Conservation (phyloP, 2,797 vertebrate species). For the Propithecus deckenii region DNA sequence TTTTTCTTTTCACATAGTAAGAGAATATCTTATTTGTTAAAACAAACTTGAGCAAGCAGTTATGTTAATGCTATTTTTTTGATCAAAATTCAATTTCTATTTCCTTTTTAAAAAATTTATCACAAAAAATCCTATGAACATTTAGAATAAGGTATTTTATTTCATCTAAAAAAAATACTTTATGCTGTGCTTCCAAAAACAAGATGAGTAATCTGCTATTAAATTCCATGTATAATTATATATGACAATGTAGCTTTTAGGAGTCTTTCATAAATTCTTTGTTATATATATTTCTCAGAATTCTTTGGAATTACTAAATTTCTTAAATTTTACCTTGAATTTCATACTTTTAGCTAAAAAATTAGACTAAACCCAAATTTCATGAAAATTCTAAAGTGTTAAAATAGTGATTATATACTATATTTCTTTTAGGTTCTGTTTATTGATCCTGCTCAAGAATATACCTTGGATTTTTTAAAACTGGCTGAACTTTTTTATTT, state of each 20-base stretch:
- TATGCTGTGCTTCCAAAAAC: not conserved
- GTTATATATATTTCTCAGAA: not conserved
- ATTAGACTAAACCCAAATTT: conserved; percentile 51
- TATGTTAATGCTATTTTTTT: not conserved
- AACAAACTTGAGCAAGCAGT: not conserved
- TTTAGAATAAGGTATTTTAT: not conserved
- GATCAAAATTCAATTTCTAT: not conserved
- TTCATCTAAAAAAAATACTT: not conserved
- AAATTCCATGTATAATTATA: conserved; percentile 52
- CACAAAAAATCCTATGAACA: conserved; percentile 20
- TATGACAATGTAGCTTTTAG: conserved; percentile 41
- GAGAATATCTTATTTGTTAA: not conserved
- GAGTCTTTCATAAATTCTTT: conserved; percentile 61
- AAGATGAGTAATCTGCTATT: not conserved
- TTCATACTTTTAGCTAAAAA: conserved; percentile 37
- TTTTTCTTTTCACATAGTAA: not conserved
- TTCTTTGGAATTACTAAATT: conserved; percentile 39
- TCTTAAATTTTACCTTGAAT: not conserved
- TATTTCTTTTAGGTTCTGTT: conserved; percentile 85
- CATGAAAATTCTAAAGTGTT: conserved; percentile 33
- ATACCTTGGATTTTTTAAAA: conserved; percentile 91
- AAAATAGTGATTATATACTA: conserved; percentile 53
- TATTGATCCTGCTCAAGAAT: conserved; percentile 92
- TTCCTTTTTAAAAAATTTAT: conserved; percentile 8
- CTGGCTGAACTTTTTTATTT: conserved; percentile 93